Percentiles rank a stretch among this genome's conserved stretches.
phyloP scores from a whole-genome alignment of 2,797 vertebrate species.

The Poecile montanus region DNA sequence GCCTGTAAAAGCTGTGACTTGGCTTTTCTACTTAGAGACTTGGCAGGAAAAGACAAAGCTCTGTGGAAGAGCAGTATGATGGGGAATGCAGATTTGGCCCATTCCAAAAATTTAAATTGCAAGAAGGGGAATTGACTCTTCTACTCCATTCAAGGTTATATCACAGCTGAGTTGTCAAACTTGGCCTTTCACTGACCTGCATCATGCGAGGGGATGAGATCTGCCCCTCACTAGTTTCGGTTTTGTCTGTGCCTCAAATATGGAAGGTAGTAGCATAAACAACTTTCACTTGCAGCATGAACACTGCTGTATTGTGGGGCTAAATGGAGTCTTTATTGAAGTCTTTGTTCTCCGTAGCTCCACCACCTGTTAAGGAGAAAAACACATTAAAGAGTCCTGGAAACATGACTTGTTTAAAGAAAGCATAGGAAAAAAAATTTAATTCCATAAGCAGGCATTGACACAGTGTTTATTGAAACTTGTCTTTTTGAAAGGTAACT shows the following conservation, averaged over 20 bases:
- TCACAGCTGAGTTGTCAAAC: slow-evolving; percentile 40
- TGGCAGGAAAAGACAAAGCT: slow-evolving; percentile 7
- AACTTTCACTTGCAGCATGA: background rate
- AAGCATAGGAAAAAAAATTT: background rate
- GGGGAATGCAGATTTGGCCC: slow-evolving; percentile 18
- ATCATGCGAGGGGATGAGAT: background rate
- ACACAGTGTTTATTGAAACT: slow-evolving; percentile 62
- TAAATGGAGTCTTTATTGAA: slow-evolving; percentile 13
- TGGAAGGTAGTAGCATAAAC: background rate
- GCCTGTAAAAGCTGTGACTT: slow-evolving; percentile 7
- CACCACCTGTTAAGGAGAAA: slow-evolving; percentile 9
- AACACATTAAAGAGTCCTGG: slow-evolving; percentile 17
- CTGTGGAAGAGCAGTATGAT: background rate
- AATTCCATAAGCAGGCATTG: slow-evolving; percentile 47
- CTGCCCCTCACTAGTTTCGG: background rate
- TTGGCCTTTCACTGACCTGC: slow-evolving; percentile 56
- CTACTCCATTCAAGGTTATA: slow-evolving; percentile 13
- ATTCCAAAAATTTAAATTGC: background rate
- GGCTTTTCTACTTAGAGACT: background rate
- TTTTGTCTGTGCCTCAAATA: background rate
- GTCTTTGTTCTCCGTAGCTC: background rate
- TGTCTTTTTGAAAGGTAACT: slow-evolving; percentile 20
- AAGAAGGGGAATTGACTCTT: slow-evolving; percentile 26
- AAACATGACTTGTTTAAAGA: slow-evolving; percentile 13
- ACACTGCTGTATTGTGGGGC: background rate